Conservation (phyloP, 2,797 vertebrate species). For the Pseudomugil tenellus region DNA sequence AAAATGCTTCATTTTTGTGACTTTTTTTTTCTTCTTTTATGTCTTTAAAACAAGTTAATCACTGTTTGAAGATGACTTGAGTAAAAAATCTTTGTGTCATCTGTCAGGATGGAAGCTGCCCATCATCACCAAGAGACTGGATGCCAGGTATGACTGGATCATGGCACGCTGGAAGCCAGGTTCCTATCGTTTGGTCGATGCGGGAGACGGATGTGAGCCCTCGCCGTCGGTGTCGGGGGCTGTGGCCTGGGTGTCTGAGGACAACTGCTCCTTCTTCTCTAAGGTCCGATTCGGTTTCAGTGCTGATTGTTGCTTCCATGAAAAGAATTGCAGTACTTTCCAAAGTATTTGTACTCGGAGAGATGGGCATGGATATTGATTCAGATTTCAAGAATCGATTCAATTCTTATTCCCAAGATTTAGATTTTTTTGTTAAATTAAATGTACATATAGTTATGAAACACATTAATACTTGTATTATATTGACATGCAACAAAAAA, state of each 20-base stretch:
- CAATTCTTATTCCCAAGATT: too few relatives aligned
- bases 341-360: too few relatives aligned
- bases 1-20: neutral
- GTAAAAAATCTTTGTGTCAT: neutral
- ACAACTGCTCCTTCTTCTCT: constrained; percentile 82
- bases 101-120: constrained; percentile 77
- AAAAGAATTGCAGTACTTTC: too few relatives aligned
- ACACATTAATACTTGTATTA: too few relatives aligned
- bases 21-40: too few relatives aligned
- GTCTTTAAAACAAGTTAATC: neutral
- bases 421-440: too few relatives aligned
- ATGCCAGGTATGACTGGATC: constrained; percentile 85
- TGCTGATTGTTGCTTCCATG: too few relatives aligned
- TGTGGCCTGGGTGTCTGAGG: constrained; percentile 84
- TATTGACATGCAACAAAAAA: too few relatives aligned
- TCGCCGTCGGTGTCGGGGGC: constrained; percentile 54
- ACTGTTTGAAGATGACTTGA: neutral
- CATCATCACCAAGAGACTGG: constrained; percentile 77
- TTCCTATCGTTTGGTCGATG: constrained; percentile 67
- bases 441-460: too few relatives aligned
- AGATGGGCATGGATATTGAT: too few relatives aligned
- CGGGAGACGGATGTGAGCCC: constrained; percentile 76
- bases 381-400: too few relatives aligned
- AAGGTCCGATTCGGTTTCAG: constrained; percentile 71
- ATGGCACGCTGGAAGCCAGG: constrained; percentile 55